Base-by-base conservation (phyloP, 2,888 invertebrate genomes). In the Eugnorisma glareosa region DNA sequence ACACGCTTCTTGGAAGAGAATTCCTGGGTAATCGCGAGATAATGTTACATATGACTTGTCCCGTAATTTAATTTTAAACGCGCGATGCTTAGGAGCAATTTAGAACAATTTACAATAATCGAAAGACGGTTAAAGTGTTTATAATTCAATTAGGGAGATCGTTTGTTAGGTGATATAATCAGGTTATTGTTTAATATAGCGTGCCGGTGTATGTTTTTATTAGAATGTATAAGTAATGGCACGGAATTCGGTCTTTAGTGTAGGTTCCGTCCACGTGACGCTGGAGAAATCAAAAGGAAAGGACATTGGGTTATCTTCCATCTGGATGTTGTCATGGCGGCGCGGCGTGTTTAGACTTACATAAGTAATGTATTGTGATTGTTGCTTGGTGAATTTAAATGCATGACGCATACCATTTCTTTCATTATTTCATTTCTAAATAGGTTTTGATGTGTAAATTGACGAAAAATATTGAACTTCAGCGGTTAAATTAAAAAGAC, bases 141-240 rank as follows among this genome's bases (percentile, higher is more conserved):
- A 85, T 86, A 89, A 88, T 88, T 82, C 88, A 82, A 85, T 88
- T 83, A 88, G 70, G 70, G 54, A 61, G 77, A 75, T 83, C 54
- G 48, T 84, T 84, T 81, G 67, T 45, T 48, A 35, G 54, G 70
- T 73, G 67, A 79, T 79, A 73, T 51, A 73, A 75, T 81, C 70
- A 69, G 59, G 63, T 79, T 79, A 73, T 81, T 81, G 73, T 76
- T 71, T 70, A 67, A 51, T 78, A n/a, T 81, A 8, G 67, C 67
- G 76, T 72, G 67, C n/a, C 2, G 37, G 37, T 74, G 31, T 67
- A 54, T 63, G 45, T 78, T 75, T 64, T 57, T 74, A 35, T 67
- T 45, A 31, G 43, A 70, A 67, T 75, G 24, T 73, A 24, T 73
- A 63, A 73, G 74, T 77, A 71, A 72, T 81, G 31, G 54, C 69